Evolutionary conservation across 2,113 vertebrate genomes (phyloP), one percentile per base, ranked within the genome.

Genomic region (Chloebia gouldiae): DNA sequence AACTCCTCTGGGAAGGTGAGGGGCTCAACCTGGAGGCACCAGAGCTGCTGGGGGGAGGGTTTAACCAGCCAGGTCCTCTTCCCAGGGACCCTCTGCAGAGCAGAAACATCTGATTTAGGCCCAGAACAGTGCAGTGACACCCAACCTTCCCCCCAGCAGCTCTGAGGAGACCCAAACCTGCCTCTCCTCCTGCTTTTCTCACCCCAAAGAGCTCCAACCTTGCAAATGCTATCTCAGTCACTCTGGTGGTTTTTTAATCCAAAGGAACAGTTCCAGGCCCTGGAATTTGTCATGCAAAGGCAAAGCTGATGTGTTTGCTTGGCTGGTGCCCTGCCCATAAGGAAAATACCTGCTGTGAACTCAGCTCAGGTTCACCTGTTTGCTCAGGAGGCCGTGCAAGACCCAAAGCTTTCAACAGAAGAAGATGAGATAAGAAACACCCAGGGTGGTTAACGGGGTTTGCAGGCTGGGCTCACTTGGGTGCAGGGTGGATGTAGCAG

Each of bases 401-500:
- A 50, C 3, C 5, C 15, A 33, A 54, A 30, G 30, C 16, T 47
- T 47, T 18, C 19, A 35, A 28, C 14, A 25, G 24, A n/a, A n/a
- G n/a, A 12, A 40, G 35, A 8, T 9, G 30, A 80, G 9, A 42
- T 37, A 33, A 51, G n/a, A 45, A 15, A 53, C 68, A 30, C 4
- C 30, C 1, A 0, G 23, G 17, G 22, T 19, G 15, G 11, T 24
- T 21, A 10, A 4, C 8, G 21, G 35, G 27, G 11, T 15, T 45
- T 39, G 37, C 50, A 47, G 71, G 33, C 9, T 6, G 20, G 68
- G 35, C 16, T 66, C 44, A 17, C 2, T 3, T 11, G 16, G 30
- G 61, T 11, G 16, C 2, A 3, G 30, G 10, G 23, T 0, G 0
- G 15, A 6, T 50, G 11, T 1, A 18, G 31, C 31, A 69, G 53